Base-by-base conservation (phyloP, 2,797 vertebrate genomes). In the Peromyscus nudipes region DNA sequence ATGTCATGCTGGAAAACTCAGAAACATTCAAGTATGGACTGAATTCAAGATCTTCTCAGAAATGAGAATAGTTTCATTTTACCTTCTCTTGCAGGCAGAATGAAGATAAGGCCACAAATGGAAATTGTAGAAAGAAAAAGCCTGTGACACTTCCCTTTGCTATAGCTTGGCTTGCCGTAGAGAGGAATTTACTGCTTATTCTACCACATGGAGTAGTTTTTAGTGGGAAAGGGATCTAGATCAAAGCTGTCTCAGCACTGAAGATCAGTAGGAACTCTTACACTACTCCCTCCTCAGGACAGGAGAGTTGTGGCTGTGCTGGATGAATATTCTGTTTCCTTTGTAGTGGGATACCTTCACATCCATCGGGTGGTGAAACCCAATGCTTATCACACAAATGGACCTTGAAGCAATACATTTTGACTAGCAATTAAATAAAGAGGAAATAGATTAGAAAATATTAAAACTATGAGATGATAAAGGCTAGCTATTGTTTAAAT, bases 321-420 rank as follows among this genome's bases (percentile, higher is more conserved):
- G 31, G n/a, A 0, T 21, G 69, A n/a, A 8, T 3, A 7, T 43
- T 83, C 29, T 62, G 29, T 88, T 89, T 96, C n/a, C 25, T 27
- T 60, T 16, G 67, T 57, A 46, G 29, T 10, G 6, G 13, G n/a
- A 46, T 49, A 6, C 16, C 29, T 6, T n/a, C 43, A 77, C 2
- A 31, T 71, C 9, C 31, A 3, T 34, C 46, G 19, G 73, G 71
- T 82, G 27, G 29, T 73, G 55, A 91, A 79, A 80, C 8, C 27
- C 31, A 76, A 0, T 43, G 16, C 75, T 89, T 95, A 87, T 76
- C 90, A 75, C 86, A 87, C 2, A 91, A 86, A 93, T 67, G 69
- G n/a, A 79, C 34, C 60, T 82, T 94, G 29, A 91, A 64, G n/a
- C 91, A 73, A 31, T 90, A 31, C 16, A 43, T 29, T 43, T 96